phyloP scores from a whole-genome alignment of 2,888 invertebrate genomes.

The Lycia hirtaria region DNA sequence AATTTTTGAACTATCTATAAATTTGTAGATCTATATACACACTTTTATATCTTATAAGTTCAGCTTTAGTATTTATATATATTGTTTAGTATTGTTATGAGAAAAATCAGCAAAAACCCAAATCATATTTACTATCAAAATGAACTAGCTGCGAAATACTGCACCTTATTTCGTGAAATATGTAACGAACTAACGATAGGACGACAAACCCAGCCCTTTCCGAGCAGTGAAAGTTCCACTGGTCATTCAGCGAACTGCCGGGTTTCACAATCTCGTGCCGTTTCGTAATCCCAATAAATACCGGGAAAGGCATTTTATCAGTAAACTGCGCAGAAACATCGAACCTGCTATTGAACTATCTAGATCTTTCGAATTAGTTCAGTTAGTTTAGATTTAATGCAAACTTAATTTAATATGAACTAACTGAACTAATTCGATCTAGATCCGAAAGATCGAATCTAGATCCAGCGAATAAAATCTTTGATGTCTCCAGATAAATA shows the following conservation, averaged over 20 bases:
- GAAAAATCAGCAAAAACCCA: too few species aligned
- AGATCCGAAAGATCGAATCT: too few species aligned
- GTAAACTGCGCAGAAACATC: neutral
- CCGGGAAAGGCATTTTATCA: conserved; percentile 52
- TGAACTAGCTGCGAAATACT: too few species aligned
- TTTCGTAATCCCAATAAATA: conserved; percentile 53
- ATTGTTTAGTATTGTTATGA: too few species aligned
- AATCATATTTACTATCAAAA: too few species aligned
- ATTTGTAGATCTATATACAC: too few species aligned
- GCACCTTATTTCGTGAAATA: neutral
- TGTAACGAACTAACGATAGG: conserved; percentile 4
- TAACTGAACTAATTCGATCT: too few species aligned
- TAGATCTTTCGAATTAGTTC: neutral
- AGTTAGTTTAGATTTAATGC: neutral
- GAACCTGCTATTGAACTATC: neutral
- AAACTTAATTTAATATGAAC: conserved; percentile 42
- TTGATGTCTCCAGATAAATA: too few species aligned
- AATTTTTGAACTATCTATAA: too few species aligned
- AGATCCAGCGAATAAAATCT: too few species aligned
- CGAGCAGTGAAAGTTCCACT: conserved; percentile 49
- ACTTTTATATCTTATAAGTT: too few species aligned
- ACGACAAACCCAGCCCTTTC: conserved; percentile 42
- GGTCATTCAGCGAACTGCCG: conserved; percentile 47
- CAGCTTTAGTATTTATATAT: too few species aligned
- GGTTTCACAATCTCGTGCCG: conserved; percentile 49